Conservation (phyloP, 2,113 vertebrate genomes). For the Leucosticte australis region DNA sequence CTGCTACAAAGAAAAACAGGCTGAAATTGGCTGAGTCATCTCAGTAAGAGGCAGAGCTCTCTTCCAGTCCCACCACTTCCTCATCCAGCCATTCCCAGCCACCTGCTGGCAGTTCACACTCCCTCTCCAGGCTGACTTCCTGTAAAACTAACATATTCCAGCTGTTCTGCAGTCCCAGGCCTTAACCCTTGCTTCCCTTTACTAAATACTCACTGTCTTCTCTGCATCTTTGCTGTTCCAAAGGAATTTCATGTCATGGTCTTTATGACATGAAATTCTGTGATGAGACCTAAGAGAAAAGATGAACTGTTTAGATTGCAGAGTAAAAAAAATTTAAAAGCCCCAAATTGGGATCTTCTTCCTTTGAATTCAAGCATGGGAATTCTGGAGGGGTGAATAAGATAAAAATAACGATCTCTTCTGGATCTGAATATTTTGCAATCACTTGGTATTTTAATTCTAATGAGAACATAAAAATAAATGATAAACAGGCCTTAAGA, state of each 20-base stretch:
- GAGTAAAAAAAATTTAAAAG: not conserved
- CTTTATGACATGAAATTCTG: not conserved
- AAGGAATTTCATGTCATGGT: accelerated
- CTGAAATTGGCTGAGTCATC: not conserved
- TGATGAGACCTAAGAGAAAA: not conserved
- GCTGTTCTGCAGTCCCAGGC: not conserved
- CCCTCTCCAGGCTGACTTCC: not conserved
- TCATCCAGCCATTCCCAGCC: slow-evolving; percentile 35
- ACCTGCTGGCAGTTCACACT: slow-evolving; percentile 57
- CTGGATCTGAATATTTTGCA: slow-evolving; percentile 4
- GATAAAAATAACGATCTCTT: not conserved
- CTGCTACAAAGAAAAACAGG: not conserved
- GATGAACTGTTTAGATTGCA: not conserved
- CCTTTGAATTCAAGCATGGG: not conserved
- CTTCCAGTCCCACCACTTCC: not conserved
- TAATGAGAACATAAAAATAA: slow-evolving; percentile 9
- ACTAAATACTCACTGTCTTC: not conserved
- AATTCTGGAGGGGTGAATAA: not conserved
- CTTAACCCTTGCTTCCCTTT: slow-evolving; percentile 36
- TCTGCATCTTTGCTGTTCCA: not conserved
- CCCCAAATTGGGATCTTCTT: not conserved
- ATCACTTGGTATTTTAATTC: slow-evolving; percentile 25
- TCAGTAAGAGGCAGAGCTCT: not conserved
- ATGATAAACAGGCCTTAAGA: not conserved
- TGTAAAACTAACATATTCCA: slow-evolving; percentile 32